Base-by-base conservation (phyloP, 2,797 vertebrate species). In the Heteromormyrus szaboi region DNA sequence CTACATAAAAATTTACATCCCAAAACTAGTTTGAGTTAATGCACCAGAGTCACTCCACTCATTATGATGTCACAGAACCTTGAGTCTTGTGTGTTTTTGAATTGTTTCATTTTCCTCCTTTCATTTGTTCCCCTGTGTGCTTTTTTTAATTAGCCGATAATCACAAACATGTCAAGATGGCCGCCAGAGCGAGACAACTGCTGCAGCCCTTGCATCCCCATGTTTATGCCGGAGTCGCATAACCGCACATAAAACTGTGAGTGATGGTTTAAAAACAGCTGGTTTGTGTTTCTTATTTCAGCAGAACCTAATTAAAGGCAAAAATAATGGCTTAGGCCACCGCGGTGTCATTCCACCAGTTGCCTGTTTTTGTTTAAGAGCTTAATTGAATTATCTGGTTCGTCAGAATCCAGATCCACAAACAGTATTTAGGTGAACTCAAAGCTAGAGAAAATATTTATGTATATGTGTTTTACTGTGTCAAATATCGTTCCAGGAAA, bases 191-290 rank as follows among this genome's bases (percentile, higher is more conserved):
- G 87, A 72, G 90, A 89, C 76, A 92, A 91, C 87, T 90, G 8
- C 29, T 92, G 89, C 88, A 85, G 81, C 22, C 88, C 56, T 37
- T 7, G 46, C 56, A 29, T 81, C 84, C 65, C 79, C 83, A 25
- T 19, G 86, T 83, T 41, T 17, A 91, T 92, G 91, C 89, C 83
- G 88, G 76, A 88, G 90, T 91, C 41, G 62, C 79, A 89, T 5
- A 90, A 76, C 88, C 1, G 17, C 89, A 46, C 50, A 88, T 68
- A 53, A 90, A 90, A 90, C 19, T 79, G 87, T 4, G 68, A 14
- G 46, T 59, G 87, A 86, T 53, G 37, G 50, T 88, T 89, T 25
- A 56, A 88, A 87, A 89, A 79, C 59, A 81, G 79, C 81, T 81
- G 81, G 87, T 87, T 89, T 88, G 53, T 88, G 33, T 48, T 53